Conservation (phyloP, 2,113 vertebrate species). For the Shinisaurus crocodilurus region DNA sequence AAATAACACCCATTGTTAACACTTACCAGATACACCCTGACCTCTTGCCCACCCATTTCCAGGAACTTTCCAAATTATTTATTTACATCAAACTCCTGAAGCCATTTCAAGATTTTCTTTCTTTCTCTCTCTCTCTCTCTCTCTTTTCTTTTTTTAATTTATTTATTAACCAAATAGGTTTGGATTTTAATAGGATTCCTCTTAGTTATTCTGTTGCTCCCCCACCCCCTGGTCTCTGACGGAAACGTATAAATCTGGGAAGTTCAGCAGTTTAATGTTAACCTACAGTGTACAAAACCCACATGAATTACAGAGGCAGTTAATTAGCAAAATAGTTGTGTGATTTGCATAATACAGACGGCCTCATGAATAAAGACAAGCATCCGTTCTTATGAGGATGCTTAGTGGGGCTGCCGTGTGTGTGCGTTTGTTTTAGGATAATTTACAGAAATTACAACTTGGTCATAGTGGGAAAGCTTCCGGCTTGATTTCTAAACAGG, state of each 20-base stretch:
- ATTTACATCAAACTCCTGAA: neutral
- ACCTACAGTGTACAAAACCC: slow-evolving; percentile 30
- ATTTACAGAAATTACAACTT: slow-evolving; percentile 50
- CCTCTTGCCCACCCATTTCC: slow-evolving; percentile 9
- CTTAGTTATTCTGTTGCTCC: slow-evolving; percentile 47
- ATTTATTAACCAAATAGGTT: neutral
- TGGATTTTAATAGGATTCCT: slow-evolving; percentile 53
- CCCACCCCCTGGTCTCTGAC: slow-evolving; percentile 9
- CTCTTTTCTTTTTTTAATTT: neutral
- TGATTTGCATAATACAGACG: slow-evolving; percentile 45
- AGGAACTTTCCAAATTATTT: slow-evolving; percentile 24
- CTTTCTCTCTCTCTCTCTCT: neutral
- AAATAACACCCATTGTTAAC: slow-evolving; percentile 6
- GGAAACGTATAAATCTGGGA: slow-evolving; percentile 27
- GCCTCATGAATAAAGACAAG: slow-evolving; percentile 56
- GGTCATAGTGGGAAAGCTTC: slow-evolving; percentile 1
- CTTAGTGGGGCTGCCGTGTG: slow-evolving; percentile 22
- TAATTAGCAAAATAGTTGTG: slow-evolving; percentile 57
- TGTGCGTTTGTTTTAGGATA: slow-evolving; percentile 35
- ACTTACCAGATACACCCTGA: slow-evolving; percentile 13
- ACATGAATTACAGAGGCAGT: slow-evolving; percentile 49
- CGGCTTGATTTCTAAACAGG: slow-evolving; percentile 4
- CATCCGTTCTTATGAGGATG: slow-evolving; percentile 32
- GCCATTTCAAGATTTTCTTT: neutral
- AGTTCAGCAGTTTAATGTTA: slow-evolving; percentile 48